Conservation (phyloP, 2,797 vertebrate species). For the Sarcophilus harrisii region DNA sequence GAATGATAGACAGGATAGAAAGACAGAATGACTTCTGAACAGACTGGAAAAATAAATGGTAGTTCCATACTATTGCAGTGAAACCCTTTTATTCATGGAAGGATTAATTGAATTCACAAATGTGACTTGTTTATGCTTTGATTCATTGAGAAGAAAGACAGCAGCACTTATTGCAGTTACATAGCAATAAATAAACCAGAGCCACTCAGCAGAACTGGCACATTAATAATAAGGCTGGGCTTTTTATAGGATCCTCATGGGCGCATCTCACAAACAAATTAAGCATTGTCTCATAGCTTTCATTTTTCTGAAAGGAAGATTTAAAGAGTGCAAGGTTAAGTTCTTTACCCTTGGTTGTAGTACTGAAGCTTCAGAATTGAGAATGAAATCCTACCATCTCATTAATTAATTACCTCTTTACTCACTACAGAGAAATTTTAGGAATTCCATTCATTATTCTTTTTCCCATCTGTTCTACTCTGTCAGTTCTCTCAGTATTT, state of each 20-base stretch:
- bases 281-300: background rate
- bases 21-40: constrained; percentile 7
- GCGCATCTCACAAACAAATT: constrained; percentile 10
- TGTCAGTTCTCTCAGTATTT: background rate
- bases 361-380: background rate
- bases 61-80: background rate
- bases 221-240: background rate
- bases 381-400: background rate
- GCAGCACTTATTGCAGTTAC: constrained; percentile 6
- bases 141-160: constrained; percentile 15
- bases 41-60: background rate
- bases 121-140: background rate
- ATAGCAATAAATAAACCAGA: constrained; percentile 45
- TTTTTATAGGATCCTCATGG: background rate
- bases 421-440: constrained; percentile 5
- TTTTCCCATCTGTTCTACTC: background rate
- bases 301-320: background rate
- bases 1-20: background rate
- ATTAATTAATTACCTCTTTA: constrained; percentile 19
- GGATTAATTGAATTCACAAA: constrained; percentile 13
- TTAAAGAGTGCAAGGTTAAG: constrained; percentile 18
- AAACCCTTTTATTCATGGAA: background rate
- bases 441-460: background rate
- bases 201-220: background rate
- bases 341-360: background rate